A percentile compares a stretch with the other conserved stretches of the same genome.
phyloP scores from a whole-genome alignment of 2,113 vertebrate genomes.

The Tauraco erythrolophus region DNA sequence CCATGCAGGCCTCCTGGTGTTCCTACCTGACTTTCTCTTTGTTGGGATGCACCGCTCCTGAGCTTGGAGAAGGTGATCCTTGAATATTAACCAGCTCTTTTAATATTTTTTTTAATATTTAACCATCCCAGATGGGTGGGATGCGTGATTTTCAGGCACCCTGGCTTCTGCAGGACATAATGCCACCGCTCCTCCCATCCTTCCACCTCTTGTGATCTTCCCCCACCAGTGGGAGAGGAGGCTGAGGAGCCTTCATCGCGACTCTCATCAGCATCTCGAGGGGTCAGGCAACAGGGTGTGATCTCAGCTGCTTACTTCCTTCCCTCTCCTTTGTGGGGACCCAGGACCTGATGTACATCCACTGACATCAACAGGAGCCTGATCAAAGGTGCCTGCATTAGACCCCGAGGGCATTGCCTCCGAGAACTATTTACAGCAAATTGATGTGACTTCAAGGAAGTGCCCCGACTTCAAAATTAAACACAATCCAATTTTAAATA shows the following conservation, averaged over 20 bases:
- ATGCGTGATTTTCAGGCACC: neutral
- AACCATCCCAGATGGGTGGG: too few species aligned
- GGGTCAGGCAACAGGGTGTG: neutral
- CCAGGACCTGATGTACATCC: neutral
- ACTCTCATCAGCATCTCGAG: neutral
- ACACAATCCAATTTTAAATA: slow-evolving; percentile 17
- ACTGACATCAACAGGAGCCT: neutral
- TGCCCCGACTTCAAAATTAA: neutral
- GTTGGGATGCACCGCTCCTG: too few species aligned
- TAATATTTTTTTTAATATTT: too few species aligned
- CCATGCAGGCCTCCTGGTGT: too few species aligned
- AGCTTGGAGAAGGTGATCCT: too few species aligned
- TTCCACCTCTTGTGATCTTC: neutral
- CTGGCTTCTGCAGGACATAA: neutral
- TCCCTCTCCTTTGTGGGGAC: neutral
- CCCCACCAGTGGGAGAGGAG: neutral
- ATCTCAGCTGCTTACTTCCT: neutral
- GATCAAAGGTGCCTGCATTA: neutral
- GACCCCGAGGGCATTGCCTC: neutral
- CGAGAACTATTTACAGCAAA: slow-evolving; percentile 15
- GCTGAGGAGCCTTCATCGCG: neutral
- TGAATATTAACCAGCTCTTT: too few species aligned
- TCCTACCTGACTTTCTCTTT: too few species aligned
- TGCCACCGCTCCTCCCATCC: neutral
- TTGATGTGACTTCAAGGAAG: neutral